Evolutionary conservation across 2,888 invertebrate species (phyloP).

Genomic region (Xestoiulus laeticollis): DNA sequence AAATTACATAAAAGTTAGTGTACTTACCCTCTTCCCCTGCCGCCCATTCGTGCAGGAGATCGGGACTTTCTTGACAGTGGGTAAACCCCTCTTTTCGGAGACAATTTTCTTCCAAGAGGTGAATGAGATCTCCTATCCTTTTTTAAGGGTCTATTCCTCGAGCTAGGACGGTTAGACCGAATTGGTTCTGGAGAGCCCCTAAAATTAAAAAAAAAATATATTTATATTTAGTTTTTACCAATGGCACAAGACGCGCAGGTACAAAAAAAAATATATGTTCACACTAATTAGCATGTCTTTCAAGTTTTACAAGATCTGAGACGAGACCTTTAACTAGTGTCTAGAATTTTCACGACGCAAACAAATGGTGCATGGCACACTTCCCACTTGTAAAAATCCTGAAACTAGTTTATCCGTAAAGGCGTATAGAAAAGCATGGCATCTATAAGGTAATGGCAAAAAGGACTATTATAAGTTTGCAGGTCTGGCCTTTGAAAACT

Average conservation of each 20-base stretch:
- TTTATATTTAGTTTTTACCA: neutral
- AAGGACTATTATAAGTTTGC: neutral
- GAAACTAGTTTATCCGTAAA: neutral
- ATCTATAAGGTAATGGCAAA: neutral
- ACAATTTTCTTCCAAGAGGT: conserved; percentile 14
- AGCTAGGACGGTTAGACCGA: neutral
- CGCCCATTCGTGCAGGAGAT: neutral
- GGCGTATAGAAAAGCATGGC: neutral
- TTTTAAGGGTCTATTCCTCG: neutral
- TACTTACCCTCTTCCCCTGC: conserved; percentile 38
- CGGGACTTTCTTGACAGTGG: conserved; percentile 27
- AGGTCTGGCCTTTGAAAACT: neutral
- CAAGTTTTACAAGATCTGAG: neutral
- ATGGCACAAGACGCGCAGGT: neutral
- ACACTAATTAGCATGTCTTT: neutral
- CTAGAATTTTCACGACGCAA: neutral
- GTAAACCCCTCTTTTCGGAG: conserved; percentile 8
- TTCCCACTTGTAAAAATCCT: neutral
- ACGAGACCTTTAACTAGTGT: neutral
- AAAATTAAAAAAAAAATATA: neutral
- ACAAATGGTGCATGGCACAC: conserved; percentile 11
- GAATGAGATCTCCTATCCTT: conserved; percentile 44
- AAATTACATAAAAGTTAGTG: neutral
- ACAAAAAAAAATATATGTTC: neutral
- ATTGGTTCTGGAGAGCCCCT: conserved; percentile 7